These are phyloP conservation scores for Pachyuromys duprasi DNA, from an alignment of 2,797 vertebrate species.

Conservation along the genomic window DNA sequence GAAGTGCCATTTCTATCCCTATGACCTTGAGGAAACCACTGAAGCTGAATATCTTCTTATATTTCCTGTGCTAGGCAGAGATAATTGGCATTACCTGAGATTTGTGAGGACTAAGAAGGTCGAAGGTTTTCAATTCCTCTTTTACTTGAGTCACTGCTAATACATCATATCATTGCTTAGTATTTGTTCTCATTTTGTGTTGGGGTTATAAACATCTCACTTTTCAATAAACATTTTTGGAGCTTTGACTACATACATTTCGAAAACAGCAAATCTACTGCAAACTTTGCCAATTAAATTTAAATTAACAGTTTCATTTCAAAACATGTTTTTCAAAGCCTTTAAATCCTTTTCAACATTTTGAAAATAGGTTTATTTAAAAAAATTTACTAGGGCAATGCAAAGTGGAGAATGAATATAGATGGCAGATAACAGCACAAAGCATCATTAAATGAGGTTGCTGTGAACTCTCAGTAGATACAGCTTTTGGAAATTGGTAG, in stretches of 20 bases:
- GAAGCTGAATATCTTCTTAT: background rate
- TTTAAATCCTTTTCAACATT: conserved; percentile 43
- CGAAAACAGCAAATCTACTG: background rate
- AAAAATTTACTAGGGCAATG: background rate
- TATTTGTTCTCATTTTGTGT: background rate
- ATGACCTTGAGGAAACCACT: background rate
- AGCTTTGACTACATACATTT: background rate
- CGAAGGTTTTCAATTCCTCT: background rate
- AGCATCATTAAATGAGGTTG: background rate
- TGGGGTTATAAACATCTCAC: background rate
- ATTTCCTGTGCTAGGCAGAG: background rate
- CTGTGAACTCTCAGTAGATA: conserved; percentile 30
- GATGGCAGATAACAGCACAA: background rate
- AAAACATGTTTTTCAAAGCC: conserved; percentile 4
- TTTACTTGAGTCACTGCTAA: background rate
- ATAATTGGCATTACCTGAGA: background rate
- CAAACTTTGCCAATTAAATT: background rate
- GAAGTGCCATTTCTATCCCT: background rate
- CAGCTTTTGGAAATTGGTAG: background rate
- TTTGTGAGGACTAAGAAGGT: background rate
- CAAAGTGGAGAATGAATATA: background rate
- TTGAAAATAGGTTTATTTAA: background rate
- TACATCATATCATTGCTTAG: background rate
- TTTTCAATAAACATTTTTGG: background rate
- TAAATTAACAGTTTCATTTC: background rate